Percentiles rank a stretch among this genome's conserved stretches.
These are phyloP conservation scores for Phaetusa simplex DNA, from an alignment of 2,113 vertebrate species.

Conservation along the genomic window DNA sequence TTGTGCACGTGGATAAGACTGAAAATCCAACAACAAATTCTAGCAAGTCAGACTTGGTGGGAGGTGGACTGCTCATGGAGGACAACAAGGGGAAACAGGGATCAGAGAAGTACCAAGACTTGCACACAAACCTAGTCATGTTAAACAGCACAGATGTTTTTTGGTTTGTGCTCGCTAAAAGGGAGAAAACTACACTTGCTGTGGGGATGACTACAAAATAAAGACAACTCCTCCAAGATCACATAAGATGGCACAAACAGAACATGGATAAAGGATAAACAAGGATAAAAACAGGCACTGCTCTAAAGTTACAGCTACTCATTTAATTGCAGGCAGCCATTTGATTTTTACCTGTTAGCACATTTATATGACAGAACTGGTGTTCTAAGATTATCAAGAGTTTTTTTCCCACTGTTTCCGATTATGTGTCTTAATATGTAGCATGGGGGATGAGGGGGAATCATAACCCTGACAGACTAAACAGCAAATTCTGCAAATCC, in stretches of 20 bases:
- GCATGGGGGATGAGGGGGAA: accelerated
- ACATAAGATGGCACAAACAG: not conserved
- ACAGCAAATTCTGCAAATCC: not conserved
- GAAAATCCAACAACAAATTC: not conserved
- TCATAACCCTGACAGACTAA: not conserved
- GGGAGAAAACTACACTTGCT: not conserved
- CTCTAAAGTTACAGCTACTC: not conserved
- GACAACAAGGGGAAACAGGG: not conserved
- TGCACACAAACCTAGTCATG: not conserved
- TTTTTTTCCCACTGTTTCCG: not conserved
- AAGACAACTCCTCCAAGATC: not conserved
- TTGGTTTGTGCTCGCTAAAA: not conserved
- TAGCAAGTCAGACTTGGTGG: not conserved
- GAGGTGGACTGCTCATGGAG: not conserved
- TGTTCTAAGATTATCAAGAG: not conserved
- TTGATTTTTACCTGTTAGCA: not conserved
- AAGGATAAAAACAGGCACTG: not conserved
- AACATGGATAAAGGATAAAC: not conserved
- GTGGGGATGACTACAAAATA: not conserved
- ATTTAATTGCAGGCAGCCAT: not conserved
- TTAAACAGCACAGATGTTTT: not conserved
- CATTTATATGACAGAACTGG: not conserved
- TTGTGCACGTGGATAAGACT: accelerated
- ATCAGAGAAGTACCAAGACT: not conserved
- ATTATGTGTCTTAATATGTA: not conserved